A percentile compares a stretch with the other conserved stretches of the same genome.
Conservation (phyloP, 92 coral and sea anemone genomes). For the Galaxea fascicularis region DNA sequence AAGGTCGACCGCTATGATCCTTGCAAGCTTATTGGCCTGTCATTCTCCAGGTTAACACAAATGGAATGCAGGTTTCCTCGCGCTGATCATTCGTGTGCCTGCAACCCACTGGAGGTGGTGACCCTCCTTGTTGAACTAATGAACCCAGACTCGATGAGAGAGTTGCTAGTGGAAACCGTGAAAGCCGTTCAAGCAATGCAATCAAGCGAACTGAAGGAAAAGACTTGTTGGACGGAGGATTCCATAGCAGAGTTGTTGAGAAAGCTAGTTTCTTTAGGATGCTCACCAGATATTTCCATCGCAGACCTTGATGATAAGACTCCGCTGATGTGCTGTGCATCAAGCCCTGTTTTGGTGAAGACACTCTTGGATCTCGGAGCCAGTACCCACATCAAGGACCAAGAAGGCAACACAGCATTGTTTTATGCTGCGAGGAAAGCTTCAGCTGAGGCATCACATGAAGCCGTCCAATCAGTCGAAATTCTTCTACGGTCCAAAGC, state of each 20-base stretch:
- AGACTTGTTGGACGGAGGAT: slow-evolving; percentile 20
- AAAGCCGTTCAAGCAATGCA: neutral
- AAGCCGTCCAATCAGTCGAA: neutral
- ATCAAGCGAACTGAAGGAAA: neutral
- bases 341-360: slow-evolving; percentile 21
- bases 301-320: slow-evolving; percentile 30
- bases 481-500: neutral
- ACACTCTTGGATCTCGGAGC: slow-evolving; percentile 23
- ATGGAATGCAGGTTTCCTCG: neutral
- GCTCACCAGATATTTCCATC: slow-evolving; percentile 9
- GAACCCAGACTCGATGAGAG: neutral
- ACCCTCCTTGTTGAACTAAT: neutral
- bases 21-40: neutral
- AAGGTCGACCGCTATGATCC: neutral
- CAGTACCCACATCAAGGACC: slow-evolving; percentile 1
- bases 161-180: neutral
- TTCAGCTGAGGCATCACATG: slow-evolving; percentile 3
- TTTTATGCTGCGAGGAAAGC: slow-evolving; percentile 44
- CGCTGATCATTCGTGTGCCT: neutral
- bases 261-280: neutral
- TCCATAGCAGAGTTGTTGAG: neutral
- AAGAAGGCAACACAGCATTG: slow-evolving; percentile 55
- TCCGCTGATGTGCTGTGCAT: slow-evolving; percentile 22
- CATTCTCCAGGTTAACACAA: neutral
- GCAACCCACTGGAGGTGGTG: neutral